These are phyloP conservation scores for Anastrepha ludens DNA, from an alignment of 1,140 invertebrate genomes.

Conservation along the genomic window DNA sequence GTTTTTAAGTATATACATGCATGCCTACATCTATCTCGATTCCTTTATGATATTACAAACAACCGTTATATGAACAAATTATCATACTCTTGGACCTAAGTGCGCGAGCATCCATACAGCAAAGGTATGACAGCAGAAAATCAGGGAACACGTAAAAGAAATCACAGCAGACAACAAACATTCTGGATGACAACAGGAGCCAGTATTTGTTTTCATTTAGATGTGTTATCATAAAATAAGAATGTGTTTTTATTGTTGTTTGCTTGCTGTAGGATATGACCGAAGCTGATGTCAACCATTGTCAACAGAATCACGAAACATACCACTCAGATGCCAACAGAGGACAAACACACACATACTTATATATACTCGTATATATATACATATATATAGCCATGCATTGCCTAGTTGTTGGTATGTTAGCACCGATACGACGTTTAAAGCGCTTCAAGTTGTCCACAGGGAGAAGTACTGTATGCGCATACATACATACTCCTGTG, in stretches of 20 bases:
- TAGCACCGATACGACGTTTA: slow-evolving; percentile 5
- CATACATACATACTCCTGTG: background rate
- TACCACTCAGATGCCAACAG: background rate
- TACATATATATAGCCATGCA: background rate
- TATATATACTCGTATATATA: background rate
- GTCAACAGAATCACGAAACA: slow-evolving; percentile 28
- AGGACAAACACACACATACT: background rate
- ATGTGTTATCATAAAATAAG: background rate
- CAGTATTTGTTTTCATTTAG: background rate
- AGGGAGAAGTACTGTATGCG: background rate
- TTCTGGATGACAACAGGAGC: background rate
- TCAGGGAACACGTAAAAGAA: background rate
- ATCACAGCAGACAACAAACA: background rate
- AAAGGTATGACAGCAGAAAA: background rate
- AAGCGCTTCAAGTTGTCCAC: slow-evolving; percentile 19
- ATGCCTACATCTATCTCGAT: no score
- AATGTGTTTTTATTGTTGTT: background rate
- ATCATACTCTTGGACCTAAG: no score
- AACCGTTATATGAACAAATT: no score
- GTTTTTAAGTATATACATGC: no score
- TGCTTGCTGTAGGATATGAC: background rate
- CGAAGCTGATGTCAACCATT: background rate
- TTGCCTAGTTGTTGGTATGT: background rate
- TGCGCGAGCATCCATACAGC: no score
- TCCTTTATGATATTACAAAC: no score